Evolutionary conservation across 1,140 invertebrate genomes (phyloP).

Genomic region (Brachionus rotundiformis): DNA sequence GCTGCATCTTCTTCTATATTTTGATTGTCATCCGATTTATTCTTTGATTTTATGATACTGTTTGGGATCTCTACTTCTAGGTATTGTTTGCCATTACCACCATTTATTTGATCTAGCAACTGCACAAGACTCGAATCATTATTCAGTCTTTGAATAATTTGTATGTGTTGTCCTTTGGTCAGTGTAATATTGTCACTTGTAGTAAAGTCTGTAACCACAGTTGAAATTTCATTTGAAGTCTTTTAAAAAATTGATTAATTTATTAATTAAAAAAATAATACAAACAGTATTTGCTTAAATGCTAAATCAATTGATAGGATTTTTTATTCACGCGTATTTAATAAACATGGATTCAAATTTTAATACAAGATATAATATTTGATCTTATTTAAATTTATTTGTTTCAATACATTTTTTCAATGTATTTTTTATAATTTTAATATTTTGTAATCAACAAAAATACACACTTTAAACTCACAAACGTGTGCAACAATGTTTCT

Average conservation of each 20-base stretch:
- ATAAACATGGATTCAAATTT: neutral
- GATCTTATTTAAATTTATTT: too few relatives aligned
- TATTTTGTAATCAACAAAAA: too few relatives aligned
- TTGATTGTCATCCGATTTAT: neutral
- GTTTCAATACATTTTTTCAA: too few relatives aligned
- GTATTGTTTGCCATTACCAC: neutral
- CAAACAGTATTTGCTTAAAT: neutral
- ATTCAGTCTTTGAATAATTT: slow-evolving; percentile 22
- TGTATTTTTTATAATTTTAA: too few relatives aligned
- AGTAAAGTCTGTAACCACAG: slow-evolving; percentile 16
- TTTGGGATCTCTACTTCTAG: slow-evolving; percentile 32
- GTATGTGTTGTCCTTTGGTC: slow-evolving; percentile 46
- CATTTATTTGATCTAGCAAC: slow-evolving; percentile 6
- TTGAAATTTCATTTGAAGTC: slow-evolving; percentile 49
- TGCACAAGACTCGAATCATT: slow-evolving; percentile 33
- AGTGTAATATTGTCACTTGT: slow-evolving; percentile 14
- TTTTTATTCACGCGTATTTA: neutral
- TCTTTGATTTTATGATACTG: slow-evolving; percentile 11
- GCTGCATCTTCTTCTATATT: neutral
- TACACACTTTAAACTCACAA: too few relatives aligned
- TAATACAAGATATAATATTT: too few relatives aligned
- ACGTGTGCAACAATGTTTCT: too few relatives aligned
- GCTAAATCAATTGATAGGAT: too few relatives aligned
- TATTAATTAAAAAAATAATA: too few relatives aligned
- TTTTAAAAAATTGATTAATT: neutral